These are phyloP conservation scores for Podarcis lilfordi DNA, from an alignment of 2,797 vertebrate genomes.

Conservation along the genomic window DNA sequence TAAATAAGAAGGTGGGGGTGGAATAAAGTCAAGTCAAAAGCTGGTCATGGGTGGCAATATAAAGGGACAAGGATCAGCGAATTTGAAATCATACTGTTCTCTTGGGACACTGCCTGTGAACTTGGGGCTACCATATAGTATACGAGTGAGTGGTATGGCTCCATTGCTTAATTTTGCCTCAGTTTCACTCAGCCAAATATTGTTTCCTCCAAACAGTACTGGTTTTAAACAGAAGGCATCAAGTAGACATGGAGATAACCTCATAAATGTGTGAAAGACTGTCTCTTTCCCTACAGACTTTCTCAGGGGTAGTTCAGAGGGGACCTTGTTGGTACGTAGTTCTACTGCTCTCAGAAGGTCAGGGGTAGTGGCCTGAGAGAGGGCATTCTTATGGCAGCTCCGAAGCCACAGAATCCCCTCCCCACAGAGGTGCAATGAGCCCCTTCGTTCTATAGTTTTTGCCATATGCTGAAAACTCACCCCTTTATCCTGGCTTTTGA, in stretches of 20 bases:
- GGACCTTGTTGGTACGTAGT: no score
- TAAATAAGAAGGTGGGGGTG: background rate
- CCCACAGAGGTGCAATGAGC: no score
- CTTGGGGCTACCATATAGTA: background rate
- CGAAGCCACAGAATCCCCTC: no score
- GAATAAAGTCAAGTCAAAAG: constrained; percentile 5
- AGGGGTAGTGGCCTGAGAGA: no score
- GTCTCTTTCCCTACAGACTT: no score
- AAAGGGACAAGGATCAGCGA: background rate
- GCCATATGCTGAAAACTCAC: no score
- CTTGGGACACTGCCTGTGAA: background rate
- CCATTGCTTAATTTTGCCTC: background rate
- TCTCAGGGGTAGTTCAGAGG: no score
- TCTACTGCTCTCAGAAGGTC: no score
- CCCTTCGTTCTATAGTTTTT: no score
- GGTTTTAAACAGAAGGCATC: background rate
- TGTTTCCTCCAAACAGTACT: background rate
- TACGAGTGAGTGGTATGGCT: background rate
- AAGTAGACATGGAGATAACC: background rate
- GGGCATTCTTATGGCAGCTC: no score
- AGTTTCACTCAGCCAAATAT: background rate
- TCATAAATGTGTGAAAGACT: background rate
- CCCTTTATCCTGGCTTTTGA: no score
- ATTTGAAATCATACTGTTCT: background rate
- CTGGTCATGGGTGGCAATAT: background rate